Percentiles rank a stretch among this genome's conserved stretches.
These are phyloP conservation scores for Cebidichthys violaceus DNA, from an alignment of 2,113 vertebrate species.

Conservation along the genomic window DNA sequence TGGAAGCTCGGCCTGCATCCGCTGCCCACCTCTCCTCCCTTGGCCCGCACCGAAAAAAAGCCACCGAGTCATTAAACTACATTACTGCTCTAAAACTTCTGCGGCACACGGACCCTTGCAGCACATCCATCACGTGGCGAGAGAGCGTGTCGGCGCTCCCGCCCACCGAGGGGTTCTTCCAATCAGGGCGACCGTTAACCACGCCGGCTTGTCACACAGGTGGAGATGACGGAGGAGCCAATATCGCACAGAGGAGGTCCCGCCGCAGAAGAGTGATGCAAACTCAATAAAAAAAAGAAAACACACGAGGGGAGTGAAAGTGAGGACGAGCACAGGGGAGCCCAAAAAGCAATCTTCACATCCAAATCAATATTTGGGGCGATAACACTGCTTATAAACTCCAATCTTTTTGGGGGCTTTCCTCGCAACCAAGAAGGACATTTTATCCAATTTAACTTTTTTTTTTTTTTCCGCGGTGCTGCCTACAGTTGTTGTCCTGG, in stretches of 20 bases:
- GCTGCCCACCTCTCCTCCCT: slow-evolving; percentile 14
- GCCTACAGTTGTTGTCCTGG: not conserved
- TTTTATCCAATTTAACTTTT: slow-evolving; percentile 11
- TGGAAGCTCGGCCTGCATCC: slow-evolving; percentile 29
- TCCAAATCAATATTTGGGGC: slow-evolving; percentile 47
- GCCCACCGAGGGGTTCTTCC: slow-evolving; percentile 29
- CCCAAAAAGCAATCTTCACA: slow-evolving; percentile 41
- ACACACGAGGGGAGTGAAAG: slow-evolving; percentile 20
- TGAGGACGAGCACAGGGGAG: not conserved
- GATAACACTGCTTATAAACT: slow-evolving; percentile 26
- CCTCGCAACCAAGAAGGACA: not conserved
- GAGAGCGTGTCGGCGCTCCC: slow-evolving; percentile 35
- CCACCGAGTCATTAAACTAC: slow-evolving; percentile 72
- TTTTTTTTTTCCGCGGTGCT: not conserved
- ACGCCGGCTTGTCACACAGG: slow-evolving; percentile 35
- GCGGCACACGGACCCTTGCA: slow-evolving; percentile 41
- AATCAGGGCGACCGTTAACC: slow-evolving; percentile 29
- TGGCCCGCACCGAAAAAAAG: slow-evolving; percentile 35
- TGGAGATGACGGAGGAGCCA: slow-evolving; percentile 57
- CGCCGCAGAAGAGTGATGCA: slow-evolving; percentile 12
- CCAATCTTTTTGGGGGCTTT: not conserved
- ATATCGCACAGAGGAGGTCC: slow-evolving; percentile 31
- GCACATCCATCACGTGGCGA: slow-evolving; percentile 66
- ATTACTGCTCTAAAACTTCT: slow-evolving; percentile 72
- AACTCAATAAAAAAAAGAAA: slow-evolving; percentile 54